Base-by-base conservation (phyloP, 1,140 invertebrate species). In the Lepidurus arcticus region DNA sequence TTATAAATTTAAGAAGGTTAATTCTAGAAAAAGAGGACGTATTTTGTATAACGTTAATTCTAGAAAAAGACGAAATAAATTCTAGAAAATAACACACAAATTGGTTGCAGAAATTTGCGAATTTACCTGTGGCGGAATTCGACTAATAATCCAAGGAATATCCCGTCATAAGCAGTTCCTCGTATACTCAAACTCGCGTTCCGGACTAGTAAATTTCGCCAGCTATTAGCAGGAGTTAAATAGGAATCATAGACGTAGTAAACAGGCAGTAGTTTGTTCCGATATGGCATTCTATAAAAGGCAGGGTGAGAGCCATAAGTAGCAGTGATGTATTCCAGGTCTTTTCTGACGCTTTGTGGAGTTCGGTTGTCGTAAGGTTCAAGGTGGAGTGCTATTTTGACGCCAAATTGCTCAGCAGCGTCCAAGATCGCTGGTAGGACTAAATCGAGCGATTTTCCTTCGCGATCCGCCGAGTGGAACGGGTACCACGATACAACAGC, bases 191-290 rank as follows among this genome's bases (percentile, higher is more conserved):
- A 21, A n/a, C 43, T 78, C 24, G 83, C 84, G 26, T 82, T 78
- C 9, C 80, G 73, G 45, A 79, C 82, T n/a, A 87, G 81, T 10
- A 88, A 78, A 34, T 82, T 77, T 34, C 80, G 80, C 87, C 87
- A 88, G 5, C 84, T 80, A 1, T 81, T 77, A 7, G 82, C 47
- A 7, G 78, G 42, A 65, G 82, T 81, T 10, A 79, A 73, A 76
- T 85, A 88, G 0, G 87, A 87, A 80, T 88, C 87, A 80, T 88
- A 88, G 2, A 88, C 82, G 79, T 88, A 88, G 80, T 84, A 86
- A 16, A 88, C 34, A 10, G 87, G 87, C 9, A 88, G 81, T 45
- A 76, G 42, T 75, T 73, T 82, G 75, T 42, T 80, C 82, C 42
- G 73, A 1, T 43, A 13, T 81, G 73, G 42, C 44, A 44, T 80